A percentile compares a stretch with the other conserved stretches of the same genome.
These are phyloP conservation scores for Dilophus febrilis DNA, from an alignment of 2,888 invertebrate genomes.

Conservation along the genomic window DNA sequence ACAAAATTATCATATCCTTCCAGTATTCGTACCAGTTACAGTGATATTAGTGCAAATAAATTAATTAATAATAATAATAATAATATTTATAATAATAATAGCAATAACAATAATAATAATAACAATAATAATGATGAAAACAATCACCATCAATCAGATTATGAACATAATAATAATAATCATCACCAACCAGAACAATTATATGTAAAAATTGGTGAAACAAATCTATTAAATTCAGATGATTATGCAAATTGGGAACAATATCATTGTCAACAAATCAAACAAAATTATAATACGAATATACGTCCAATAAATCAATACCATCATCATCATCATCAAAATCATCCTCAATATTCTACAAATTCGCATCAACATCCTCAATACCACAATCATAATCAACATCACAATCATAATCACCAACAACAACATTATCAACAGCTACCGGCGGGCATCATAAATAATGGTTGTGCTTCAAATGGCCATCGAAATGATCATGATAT, in stretches of 20 bases:
- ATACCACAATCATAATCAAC: too few species aligned
- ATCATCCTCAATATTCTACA: neutral
- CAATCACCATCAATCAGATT: neutral
- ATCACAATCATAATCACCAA: neutral
- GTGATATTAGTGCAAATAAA: neutral
- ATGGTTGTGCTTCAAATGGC: too few species aligned
- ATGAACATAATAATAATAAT: neutral
- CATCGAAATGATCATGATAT: conserved; percentile 13
- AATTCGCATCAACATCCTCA: conserved; percentile 3
- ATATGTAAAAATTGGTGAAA: conserved; percentile 29
- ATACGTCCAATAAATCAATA: conserved; percentile 2
- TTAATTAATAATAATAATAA: neutral
- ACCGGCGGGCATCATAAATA: neutral
- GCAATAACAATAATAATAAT: neutral
- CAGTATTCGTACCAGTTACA: conserved; percentile 17
- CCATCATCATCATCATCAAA: conserved; percentile 4
- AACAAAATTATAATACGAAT: neutral
- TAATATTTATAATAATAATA: neutral
- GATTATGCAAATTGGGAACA: conserved; percentile 8
- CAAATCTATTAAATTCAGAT: conserved; percentile 4
- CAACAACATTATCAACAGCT: neutral
- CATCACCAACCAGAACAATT: conserved; percentile 24
- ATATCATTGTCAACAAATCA: neutral
- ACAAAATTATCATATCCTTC: conserved; percentile 18
- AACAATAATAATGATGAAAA: conserved; percentile 1